Evolutionary conservation across 2,888 invertebrate genomes (phyloP).

Genomic region (Molorchus minor): DNA sequence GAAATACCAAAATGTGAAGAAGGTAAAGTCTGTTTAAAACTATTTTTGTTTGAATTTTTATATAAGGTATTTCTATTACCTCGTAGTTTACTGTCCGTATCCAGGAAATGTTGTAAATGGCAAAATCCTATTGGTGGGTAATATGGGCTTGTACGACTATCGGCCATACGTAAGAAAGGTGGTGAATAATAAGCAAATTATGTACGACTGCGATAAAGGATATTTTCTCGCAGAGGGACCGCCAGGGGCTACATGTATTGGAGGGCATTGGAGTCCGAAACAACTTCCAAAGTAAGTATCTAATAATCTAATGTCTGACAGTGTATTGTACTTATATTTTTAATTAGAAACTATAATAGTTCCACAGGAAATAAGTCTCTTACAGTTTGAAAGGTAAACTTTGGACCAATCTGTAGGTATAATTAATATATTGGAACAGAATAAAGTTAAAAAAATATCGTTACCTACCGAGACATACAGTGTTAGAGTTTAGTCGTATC

Average conservation of each 20-base stretch:
- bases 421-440: no score
- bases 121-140: constrained; percentile 90
- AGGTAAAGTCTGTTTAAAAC: constrained; percentile 61
- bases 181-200: constrained; percentile 91
- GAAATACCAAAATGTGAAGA: constrained; percentile 86
- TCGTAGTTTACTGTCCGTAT: constrained; percentile 91
- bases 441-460: no score
- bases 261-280: constrained; percentile 92
- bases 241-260: constrained; percentile 93
- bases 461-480: no score
- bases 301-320: neutral
- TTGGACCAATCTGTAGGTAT: no score
- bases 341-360: no score
- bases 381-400: no score
- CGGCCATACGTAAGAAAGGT: constrained; percentile 92
- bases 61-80: neutral
- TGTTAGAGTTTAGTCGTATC: no score
- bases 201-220: constrained; percentile 95
- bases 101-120: constrained; percentile 91
- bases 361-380: no score
- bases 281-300: constrained; percentile 76
- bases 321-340: no score
- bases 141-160: constrained; percentile 96
- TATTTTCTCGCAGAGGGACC: constrained; percentile 88
- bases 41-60: neutral